Evolutionary conservation across 2,797 vertebrate genomes (phyloP), one percentile per base, ranked within the genome.

Genomic region (Alauda arvensis): DNA sequence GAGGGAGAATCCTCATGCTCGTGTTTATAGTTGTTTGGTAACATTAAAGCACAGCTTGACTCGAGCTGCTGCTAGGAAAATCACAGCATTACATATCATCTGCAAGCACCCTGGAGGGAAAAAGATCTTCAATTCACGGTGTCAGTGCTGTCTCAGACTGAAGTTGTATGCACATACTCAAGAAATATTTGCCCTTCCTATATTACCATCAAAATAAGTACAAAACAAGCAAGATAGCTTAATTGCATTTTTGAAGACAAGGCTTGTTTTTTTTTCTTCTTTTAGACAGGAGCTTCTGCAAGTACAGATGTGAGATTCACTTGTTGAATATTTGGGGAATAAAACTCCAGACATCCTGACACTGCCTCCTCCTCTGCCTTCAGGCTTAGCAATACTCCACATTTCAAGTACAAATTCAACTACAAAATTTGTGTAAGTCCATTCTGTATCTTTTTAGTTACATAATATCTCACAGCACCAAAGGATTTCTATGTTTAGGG

Each of bases 401-500:
- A 77, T 74, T 81, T 85, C 77, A 92, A 85, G 70, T 76, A 77
- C 56, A 83, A 76, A 88, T 42, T 69, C 37, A 83, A 52, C 42
- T 53, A 70, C 26, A 57, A 74, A 76, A 83, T 77, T 60, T 70
- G 16, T 76, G 7, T 52, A 23, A 85, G 46, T 90, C 79, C 31
- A 39, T 77, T 57, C 51, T 39, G 3, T 62, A 40, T 43, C 45
- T 88, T 90, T 84, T 83, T 45, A 78, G 42, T 55, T 37, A 66
- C 25, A 34, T n/a, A 81, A 42, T 60, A 78, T 39, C 21, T 65
- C 77, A 85, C 3, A 12, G 28, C 28, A 85, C 23, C 59, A 88
- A 78, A 56, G 17, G 10, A 45, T 81, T 83, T 77, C 12, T 39
- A 10, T 42, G 37, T 71, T 79, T 8, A 23, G 31, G 53, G 28